phyloP scores from a whole-genome alignment of 2,888 invertebrate genomes.

The Trachelus troglodyta region DNA sequence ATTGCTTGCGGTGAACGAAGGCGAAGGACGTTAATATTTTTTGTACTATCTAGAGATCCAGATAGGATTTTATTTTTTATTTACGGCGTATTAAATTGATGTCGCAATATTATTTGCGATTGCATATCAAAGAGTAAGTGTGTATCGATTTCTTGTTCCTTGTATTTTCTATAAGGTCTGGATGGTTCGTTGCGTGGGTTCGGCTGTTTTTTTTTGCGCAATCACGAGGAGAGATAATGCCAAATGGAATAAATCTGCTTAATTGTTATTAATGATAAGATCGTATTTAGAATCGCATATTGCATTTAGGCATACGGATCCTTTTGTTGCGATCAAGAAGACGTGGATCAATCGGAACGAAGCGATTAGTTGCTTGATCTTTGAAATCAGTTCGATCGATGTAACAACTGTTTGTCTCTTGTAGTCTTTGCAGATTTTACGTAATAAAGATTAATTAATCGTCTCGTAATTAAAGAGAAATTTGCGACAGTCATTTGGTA shows the following conservation, averaged over 20 bases:
- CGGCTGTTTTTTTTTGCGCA: not conserved
- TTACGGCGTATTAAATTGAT: not conserved
- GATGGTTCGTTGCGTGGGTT: not conserved
- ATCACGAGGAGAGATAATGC: not conserved
- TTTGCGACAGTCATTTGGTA: not conserved
- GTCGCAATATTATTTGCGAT: not conserved
- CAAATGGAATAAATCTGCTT: not conserved
- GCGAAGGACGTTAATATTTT: not conserved
- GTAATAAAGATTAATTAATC: slow-evolving; percentile 12
- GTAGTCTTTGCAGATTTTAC: slow-evolving; percentile 15
- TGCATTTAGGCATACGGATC: not conserved
- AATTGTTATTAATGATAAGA: not conserved
- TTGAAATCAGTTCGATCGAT: not conserved
- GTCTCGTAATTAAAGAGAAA: not conserved
- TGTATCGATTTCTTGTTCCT: not conserved
- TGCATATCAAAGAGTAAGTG: not conserved
- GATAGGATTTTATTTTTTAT: not conserved
- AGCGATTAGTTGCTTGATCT: not conserved
- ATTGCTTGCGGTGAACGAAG: not conserved
- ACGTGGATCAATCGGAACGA: not conserved
- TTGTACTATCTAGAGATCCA: not conserved
- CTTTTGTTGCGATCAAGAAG: not conserved
- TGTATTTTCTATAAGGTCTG: not conserved
- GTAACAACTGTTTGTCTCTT: slow-evolving; percentile 12
- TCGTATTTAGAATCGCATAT: not conserved